Evolutionary conservation across 2,113 vertebrate genomes (phyloP).

Genomic region (Sterna hirundo): DNA sequence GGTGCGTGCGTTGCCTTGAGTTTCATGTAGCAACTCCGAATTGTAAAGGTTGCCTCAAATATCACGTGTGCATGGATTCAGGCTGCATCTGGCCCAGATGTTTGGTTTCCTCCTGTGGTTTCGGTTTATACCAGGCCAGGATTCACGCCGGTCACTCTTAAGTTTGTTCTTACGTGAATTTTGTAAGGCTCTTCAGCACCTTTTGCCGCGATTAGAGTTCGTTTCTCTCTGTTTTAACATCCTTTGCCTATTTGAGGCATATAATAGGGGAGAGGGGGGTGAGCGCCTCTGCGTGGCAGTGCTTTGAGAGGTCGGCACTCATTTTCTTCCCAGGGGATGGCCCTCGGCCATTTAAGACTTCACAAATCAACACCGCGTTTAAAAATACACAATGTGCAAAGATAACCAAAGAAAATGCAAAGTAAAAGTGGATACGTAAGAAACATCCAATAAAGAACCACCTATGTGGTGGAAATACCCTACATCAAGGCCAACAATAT

Average conservation of each 20-base stretch:
- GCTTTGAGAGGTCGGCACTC: neutral
- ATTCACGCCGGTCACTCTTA: neutral
- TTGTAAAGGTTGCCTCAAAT: neutral
- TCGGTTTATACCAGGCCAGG: neutral
- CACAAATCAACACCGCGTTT: neutral
- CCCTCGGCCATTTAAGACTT: neutral
- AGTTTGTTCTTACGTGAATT: neutral
- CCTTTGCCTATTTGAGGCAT: neutral
- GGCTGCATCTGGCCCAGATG: neutral
- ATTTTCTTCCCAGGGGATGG: neutral
- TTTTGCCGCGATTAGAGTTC: neutral
- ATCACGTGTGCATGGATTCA: neutral
- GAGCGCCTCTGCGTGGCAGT: neutral
- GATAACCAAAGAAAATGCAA: neutral
- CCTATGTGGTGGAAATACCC: accelerated
- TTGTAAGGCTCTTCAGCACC: neutral
- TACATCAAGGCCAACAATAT: accelerated
- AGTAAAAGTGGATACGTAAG: neutral
- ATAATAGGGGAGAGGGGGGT: neutral
- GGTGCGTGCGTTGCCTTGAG: accelerated
- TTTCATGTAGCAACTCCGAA: neutral
- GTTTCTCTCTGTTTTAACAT: neutral
- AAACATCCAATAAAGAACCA: neutral
- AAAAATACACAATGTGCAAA: neutral
- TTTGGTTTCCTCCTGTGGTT: neutral